Base-by-base conservation (phyloP, 1,140 invertebrate genomes). In the Pemphigus obesinymphae region DNA sequence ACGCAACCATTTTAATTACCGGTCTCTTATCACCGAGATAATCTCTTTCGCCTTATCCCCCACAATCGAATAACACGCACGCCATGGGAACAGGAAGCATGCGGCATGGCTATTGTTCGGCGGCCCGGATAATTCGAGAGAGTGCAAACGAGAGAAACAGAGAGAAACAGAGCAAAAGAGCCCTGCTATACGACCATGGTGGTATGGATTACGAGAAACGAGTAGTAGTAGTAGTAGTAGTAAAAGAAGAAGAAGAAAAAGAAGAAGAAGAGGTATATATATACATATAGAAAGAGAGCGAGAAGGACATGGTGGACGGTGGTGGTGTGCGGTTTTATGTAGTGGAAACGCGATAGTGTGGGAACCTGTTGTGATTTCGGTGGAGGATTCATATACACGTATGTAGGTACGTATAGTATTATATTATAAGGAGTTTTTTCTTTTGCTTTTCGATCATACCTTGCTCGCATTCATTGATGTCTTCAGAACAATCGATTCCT, bases 401-500 rank as follows among this genome's bases (percentile, higher is more conserved):
- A 73, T 50, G 26, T 73, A 45, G 23, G 3, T 4, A 11, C 13
- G 43, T 50, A 73, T 50, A 72, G n/a, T 76, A 55, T 37, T 55
- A 37, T 37, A 34, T 75, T 15, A 53, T 55, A 20, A 20, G 34
- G 20, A 13, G 23, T 63, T 43, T 55, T 75, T 58, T 76, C n/a
- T 17, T 23, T 31, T 50, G 5, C 34, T 75, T 75, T n/a, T 37
- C 17, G 29, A 58, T 83, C 86, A 88, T 89, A 95, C 95, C 95
- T 92, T 96, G 95, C 87, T 94, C 91, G 87, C 97, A 99, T 88
- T 98, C 97, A 86, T 99, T 91, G 83, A 98, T 94, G 86, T 99
- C 97, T 85, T 95, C 92, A 0, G 95, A 96, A 85, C 97, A 99
- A 86, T 96, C 92, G 11, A 93, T 88, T 10, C 96, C 96, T 87